Evolutionary conservation across 2,797 vertebrate genomes (phyloP).

Genomic region (Choloepus didactylus): DNA sequence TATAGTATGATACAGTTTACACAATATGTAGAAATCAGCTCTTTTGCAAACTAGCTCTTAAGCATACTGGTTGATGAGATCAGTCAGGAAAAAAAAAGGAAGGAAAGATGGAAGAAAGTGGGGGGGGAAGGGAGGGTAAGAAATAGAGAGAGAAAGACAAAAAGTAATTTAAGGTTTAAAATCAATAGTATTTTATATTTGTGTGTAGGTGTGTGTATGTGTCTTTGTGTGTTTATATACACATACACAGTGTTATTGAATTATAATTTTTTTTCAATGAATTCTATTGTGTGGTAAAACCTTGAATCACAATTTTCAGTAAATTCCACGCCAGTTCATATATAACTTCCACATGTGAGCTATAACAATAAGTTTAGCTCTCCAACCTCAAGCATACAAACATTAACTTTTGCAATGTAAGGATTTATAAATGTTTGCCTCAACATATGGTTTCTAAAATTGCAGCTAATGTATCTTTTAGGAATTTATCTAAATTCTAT

Average conservation of each 20-base stretch:
- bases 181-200: not conserved
- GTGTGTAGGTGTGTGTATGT: too few relatives aligned
- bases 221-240: not conserved
- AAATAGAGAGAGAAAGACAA: not conserved
- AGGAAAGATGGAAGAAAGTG: not conserved
- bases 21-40: not conserved
- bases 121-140: too few relatives aligned
- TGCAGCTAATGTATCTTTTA: not conserved
- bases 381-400: not conserved
- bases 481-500: not conserved
- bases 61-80: not conserved
- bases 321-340: not conserved
- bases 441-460: constrained; percentile 9
- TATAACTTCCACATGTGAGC: not conserved
- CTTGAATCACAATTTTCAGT: not conserved
- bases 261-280: not conserved
- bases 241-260: not conserved
- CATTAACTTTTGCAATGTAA: not conserved
- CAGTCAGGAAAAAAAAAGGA: not conserved
- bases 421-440: constrained; percentile 21
- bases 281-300: not conserved
- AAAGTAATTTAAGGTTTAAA: not conserved
- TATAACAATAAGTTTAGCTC: not conserved
- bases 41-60: not conserved
- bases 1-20: not conserved